A percentile compares a stretch with the other conserved stretches of the same genome.
These are phyloP conservation scores for Lutjanus argentimaculatus DNA, from an alignment of 2,797 vertebrate species.

Conservation along the genomic window DNA sequence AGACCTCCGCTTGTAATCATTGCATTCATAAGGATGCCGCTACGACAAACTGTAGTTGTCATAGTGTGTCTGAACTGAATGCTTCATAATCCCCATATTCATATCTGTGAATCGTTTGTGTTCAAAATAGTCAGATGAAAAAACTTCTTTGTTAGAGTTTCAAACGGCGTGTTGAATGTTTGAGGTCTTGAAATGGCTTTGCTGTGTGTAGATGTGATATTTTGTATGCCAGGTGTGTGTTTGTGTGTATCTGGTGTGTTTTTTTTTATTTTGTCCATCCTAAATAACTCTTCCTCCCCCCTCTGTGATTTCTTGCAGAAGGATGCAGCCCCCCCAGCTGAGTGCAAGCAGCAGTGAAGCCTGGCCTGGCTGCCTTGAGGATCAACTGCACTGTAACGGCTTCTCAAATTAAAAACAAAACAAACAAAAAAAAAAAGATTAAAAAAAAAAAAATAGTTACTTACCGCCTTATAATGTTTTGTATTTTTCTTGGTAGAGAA, in stretches of 20 bases:
- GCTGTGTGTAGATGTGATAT: slow-evolving; percentile 15
- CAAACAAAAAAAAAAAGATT: slow-evolving; percentile 83
- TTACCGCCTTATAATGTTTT: slow-evolving; percentile 99
- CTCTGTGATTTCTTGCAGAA: slow-evolving; percentile 89
- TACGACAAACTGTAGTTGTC: not conserved
- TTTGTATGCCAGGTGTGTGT: not conserved
- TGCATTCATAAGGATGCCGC: not conserved
- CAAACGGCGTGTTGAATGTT: slow-evolving; percentile 12
- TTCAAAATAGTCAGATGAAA: not conserved
- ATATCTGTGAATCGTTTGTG: not conserved
- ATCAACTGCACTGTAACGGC: slow-evolving; percentile 97
- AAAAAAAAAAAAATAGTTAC: slow-evolving; percentile 90
- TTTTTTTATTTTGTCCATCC: not conserved
- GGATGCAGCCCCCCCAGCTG: slow-evolving; percentile 95
- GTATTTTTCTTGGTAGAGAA: slow-evolving; percentile 99
- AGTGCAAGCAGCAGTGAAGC: slow-evolving; percentile 99
- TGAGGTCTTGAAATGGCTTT: slow-evolving; percentile 38
- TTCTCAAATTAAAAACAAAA: slow-evolving; percentile 84
- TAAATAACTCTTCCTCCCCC: slow-evolving; percentile 5
- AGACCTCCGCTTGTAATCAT: not conserved
- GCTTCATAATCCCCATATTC: slow-evolving; percentile 2
- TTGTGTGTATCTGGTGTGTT: slow-evolving; percentile 9
- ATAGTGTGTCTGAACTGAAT: not conserved
- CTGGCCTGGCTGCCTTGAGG: slow-evolving; percentile 91
- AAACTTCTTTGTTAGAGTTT: not conserved